Evolutionary conservation across 2,888 invertebrate species (phyloP), one percentile per base, ranked within the genome.

Genomic region (Eubasilissa splendida): DNA sequence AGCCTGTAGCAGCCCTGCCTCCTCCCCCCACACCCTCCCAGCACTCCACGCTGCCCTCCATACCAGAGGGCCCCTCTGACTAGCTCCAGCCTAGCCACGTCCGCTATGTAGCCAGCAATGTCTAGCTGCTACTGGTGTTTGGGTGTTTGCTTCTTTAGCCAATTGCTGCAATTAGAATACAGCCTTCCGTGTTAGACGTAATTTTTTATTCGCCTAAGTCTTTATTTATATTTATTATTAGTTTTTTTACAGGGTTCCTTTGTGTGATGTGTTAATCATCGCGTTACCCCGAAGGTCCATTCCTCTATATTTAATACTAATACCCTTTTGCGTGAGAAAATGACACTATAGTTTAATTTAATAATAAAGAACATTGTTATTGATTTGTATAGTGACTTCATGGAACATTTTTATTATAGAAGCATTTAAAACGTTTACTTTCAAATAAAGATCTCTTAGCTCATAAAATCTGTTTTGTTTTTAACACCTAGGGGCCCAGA

Each of bases 1-100:
- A 96, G 84, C 97, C 98, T 10, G 91, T 98, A 84, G 93, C 92
- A 0, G 79, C 81, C 1, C 82, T 89, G 33, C 85, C 86, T 7
- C 52, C 80, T 3, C 83, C 87, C 81, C 84, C 82, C 78, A 84
- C 83, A 53, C 84, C 85, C 65, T 85, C 85, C 50, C 84, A 85
- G 85, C 73, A 85, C 42, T 80, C 83, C 75, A 77, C 85, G 81
- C 68, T 80, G 73, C 81, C 83, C 59, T 78, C 82, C 63, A 84
- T 84, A 71, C 84, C 81, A 50, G 84, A 84, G 66, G 79, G 83
- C 12, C 59, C 82, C 3, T 42, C 84, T 0, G 82, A 82, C 76
- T 79, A 79, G 73, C 63, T 33, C 11, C 60, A 42, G 5, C 22
- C 14, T 7, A 42, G 10, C 10, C 33, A 11, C 54, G 50, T 9